These are phyloP conservation scores for Onchidella celtica DNA, from an alignment of 2,888 invertebrate genomes.

Conservation along the genomic window DNA sequence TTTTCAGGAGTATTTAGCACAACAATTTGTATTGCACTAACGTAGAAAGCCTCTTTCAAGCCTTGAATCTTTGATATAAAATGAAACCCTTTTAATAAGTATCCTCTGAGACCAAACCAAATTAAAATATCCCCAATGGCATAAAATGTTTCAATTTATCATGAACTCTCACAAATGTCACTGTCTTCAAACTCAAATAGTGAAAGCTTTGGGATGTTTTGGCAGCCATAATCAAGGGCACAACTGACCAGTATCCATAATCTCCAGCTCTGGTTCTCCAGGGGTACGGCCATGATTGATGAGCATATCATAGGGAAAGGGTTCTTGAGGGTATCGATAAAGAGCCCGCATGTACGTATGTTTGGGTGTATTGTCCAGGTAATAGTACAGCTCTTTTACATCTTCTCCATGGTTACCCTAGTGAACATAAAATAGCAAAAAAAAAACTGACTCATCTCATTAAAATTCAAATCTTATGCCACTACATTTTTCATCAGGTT, in stretches of 20 bases:
- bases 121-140: too few species aligned
- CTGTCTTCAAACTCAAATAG: too few species aligned
- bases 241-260: constrained; percentile 77
- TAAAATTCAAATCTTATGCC: not conserved
- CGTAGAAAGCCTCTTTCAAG: too few species aligned
- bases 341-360: constrained; percentile 79
- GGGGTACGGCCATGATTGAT: constrained; percentile 65
- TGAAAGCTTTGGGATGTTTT: too few species aligned
- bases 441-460: not conserved
- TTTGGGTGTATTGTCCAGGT: constrained; percentile 77
- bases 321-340: constrained; percentile 79
- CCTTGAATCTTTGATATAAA: too few species aligned
- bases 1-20: too few species aligned
- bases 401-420: constrained; percentile 81
- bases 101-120: too few species aligned
- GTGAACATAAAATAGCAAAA: not conserved
- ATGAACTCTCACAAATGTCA: too few species aligned
- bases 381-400: constrained; percentile 80
- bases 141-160: too few species aligned
- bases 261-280: constrained; percentile 76
- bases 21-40: too few species aligned
- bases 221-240: too few species aligned
- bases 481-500: not conserved
- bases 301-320: constrained; percentile 76
- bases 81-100: too few species aligned